A percentile compares a stretch with the other conserved stretches of the same genome.
Conservation (phyloP, 1,140 invertebrate species). For the Homarus americanus region DNA sequence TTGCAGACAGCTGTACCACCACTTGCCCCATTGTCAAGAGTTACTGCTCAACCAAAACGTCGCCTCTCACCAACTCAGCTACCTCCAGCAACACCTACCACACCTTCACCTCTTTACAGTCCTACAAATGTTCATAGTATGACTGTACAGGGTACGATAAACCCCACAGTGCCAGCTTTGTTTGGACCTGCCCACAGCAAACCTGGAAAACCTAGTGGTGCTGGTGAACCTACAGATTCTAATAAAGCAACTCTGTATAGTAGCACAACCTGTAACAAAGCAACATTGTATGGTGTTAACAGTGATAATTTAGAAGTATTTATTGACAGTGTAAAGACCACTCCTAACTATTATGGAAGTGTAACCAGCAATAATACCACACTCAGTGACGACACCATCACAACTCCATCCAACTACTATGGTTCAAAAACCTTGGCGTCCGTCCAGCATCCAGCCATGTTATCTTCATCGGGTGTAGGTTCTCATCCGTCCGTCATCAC, state of each 20-base stretch:
- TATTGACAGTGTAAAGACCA: constrained; percentile 20
- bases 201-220: neutral
- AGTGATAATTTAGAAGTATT: constrained; percentile 48
- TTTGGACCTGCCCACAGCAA: constrained; percentile 18
- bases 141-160: constrained; percentile 35
- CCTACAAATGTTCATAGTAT: constrained; percentile 18
- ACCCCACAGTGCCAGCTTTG: neutral
- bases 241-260: constrained; percentile 53
- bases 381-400: neutral
- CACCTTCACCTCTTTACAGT: constrained; percentile 4
- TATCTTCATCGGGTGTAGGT: neutral
- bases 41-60: constrained; percentile 52
- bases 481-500: neutral
- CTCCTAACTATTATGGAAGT: constrained; percentile 40
- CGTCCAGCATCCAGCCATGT: neutral
- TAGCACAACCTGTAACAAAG: constrained; percentile 26
- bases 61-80: constrained; percentile 11
- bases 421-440: constrained; percentile 20
- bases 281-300: constrained; percentile 37
- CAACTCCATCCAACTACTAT: neutral
- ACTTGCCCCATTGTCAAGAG: constrained; percentile 25
- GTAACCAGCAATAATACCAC: neutral
- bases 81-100: neutral
- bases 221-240: neutral
- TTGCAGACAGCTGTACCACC: constrained; percentile 60